Evolutionary conservation across 64 coral and sea anemone genomes (phyloP).

Genomic region (Pachyseris speciosa): DNA sequence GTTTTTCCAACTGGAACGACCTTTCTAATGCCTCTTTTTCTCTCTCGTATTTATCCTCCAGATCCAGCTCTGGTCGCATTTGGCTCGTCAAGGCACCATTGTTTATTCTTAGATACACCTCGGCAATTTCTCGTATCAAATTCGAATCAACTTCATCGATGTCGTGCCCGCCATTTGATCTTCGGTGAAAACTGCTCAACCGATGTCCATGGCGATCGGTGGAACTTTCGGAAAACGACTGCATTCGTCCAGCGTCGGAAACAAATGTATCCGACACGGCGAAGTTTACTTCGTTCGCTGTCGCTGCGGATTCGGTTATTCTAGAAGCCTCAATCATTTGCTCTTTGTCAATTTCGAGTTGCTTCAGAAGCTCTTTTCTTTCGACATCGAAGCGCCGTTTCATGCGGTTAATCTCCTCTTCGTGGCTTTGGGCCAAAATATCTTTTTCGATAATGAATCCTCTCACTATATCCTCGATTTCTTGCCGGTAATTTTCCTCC

Average conservation of each 20-base stretch:
- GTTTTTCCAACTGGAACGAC: conserved; percentile 77
- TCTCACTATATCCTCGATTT: conserved; percentile 93
- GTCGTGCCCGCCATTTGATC: conserved; percentile 27
- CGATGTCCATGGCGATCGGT: background rate
- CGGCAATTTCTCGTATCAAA: conserved; percentile 89
- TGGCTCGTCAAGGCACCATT: conserved; percentile 72
- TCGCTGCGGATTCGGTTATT: conserved; percentile 21
- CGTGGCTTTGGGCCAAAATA: conserved; percentile 81
- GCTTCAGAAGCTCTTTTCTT: conserved; percentile 66
- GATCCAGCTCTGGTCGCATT: conserved; percentile 88
- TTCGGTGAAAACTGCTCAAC: conserved; percentile 30
- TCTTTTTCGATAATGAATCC: conserved; percentile 94
- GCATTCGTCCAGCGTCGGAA: conserved; percentile 27
- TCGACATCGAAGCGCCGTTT: conserved; percentile 82
- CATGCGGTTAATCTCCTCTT: conserved; percentile 82
- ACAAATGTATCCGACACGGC: conserved; percentile 45
- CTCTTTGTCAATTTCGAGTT: conserved; percentile 80
- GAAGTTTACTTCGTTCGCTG: conserved; percentile 53
- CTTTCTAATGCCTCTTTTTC: conserved; percentile 85
- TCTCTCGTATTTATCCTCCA: conserved; percentile 96
- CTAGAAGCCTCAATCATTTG: conserved; percentile 69
- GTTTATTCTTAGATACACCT: conserved; percentile 90
- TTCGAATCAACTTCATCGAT: conserved; percentile 74
- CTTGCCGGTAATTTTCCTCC: conserved; percentile 67
- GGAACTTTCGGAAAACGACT: conserved; percentile 34